Evolutionary conservation across 2,797 vertebrate species (phyloP).

Genomic region (Sphaeramia orbicularis): DNA sequence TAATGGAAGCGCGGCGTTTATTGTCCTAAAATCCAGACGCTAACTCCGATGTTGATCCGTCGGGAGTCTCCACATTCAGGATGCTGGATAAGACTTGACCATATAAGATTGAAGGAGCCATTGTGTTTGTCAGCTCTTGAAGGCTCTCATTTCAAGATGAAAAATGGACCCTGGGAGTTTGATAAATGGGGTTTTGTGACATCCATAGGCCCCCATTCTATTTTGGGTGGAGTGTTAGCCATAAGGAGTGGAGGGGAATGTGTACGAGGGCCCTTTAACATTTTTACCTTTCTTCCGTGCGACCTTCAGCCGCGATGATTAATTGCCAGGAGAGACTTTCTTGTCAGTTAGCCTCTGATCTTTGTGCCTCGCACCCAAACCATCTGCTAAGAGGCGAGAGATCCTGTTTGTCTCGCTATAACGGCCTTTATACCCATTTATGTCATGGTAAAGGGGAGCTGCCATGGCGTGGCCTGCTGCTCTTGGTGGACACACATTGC

Average conservation of each 20-base stretch:
- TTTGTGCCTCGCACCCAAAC: constrained; percentile 85
- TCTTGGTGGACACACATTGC: constrained; percentile 72
- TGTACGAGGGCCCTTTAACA: constrained; percentile 82
- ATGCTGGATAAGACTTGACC: constrained; percentile 75
- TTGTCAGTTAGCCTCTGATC: constrained; percentile 92
- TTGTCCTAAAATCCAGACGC: constrained; percentile 65
- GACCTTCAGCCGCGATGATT: constrained; percentile 90
- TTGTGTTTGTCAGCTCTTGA: constrained; percentile 87
- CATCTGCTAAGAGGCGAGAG: constrained; percentile 87
- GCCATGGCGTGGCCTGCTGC: constrained; percentile 64
- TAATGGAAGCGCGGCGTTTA: constrained; percentile 65
- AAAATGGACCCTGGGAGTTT: constrained; percentile 87
- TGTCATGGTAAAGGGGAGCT: constrained; percentile 79
- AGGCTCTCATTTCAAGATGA: constrained; percentile 89
- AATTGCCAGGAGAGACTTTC: constrained; percentile 89
- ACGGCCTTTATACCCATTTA: constrained; percentile 79
- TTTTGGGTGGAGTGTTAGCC: constrained; percentile 81
- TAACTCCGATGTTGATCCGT: constrained; percentile 80
- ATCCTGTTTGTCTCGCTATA: constrained; percentile 79
- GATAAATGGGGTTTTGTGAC: constrained; percentile 89
- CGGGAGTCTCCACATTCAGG: constrained; percentile 62
- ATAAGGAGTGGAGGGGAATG: constrained; percentile 81
- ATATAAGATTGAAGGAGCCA: constrained; percentile 88
- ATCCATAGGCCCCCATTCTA: constrained; percentile 84
- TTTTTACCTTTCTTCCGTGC: constrained; percentile 85